Evolutionary conservation across 2,113 vertebrate genomes (phyloP), one percentile per base, ranked within the genome.

Genomic region (Dasyornis broadbenti): DNA sequence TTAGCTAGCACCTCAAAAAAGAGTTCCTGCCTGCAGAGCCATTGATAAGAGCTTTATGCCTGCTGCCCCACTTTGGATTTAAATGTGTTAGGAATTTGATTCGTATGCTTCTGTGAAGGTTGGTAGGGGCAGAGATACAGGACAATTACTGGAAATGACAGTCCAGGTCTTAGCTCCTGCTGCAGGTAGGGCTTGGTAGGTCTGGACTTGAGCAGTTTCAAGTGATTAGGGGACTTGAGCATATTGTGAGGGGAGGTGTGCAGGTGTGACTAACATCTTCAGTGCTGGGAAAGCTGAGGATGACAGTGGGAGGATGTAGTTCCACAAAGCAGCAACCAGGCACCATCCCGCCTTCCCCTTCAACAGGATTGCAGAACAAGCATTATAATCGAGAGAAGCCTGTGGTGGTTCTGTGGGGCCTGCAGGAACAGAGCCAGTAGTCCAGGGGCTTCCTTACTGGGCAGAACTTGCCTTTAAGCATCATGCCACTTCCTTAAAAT

Each of bases 361-460:
- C 3, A 64, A 21, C 15, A 35, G 10, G 24, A 72, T 57, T 57
- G 1, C 39, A 68, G 39, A 89, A 42, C 4, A 16, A 45, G 73
- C 31, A 17, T 30, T 57, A n/a, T 40, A 21, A 31, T 50, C 4
- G 17, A 15, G 27, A 15, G 44, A 30, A 23, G 31, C 2, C 3
- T 4, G 9, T 15, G 2, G 7, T 17, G 3, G 27, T 54, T 3
- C 37, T 35, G 21, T 47, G 17, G 27, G 17, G 18, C 5, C 35
- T 18, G 17, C 1, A 4, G 33, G 26, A 65, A 11, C 22, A 52
- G 21, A 57, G 16, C 13, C 42, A 13, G 7, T 24, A 17, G 28
- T 6, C 0, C 0, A 7, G 23, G 11, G 23, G 6, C 33, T 45
- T 42, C 27, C 16, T 9, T 8, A 7, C 6, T 0, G 33, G 2